phyloP scores from a whole-genome alignment of 2,113 vertebrate species.

The Ctenodactylus gundi region DNA sequence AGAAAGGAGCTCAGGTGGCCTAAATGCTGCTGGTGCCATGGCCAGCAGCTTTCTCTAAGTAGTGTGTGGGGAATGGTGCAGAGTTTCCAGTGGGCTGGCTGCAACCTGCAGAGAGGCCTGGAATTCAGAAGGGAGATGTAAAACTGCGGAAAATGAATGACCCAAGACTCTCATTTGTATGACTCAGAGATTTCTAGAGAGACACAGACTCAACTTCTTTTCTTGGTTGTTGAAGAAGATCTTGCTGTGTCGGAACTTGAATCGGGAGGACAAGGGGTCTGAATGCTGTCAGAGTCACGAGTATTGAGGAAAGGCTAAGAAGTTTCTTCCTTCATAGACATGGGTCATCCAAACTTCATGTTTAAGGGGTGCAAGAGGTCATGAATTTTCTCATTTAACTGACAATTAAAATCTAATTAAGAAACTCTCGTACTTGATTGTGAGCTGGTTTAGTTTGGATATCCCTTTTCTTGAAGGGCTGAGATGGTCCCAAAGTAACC shows the following conservation, averaged over 20 bases:
- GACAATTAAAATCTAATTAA: conserved; percentile 18
- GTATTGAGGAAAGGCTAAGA: background rate
- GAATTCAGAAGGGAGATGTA: background rate
- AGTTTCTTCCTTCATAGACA: background rate
- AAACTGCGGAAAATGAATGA: background rate
- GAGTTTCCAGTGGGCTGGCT: background rate
- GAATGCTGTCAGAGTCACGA: background rate
- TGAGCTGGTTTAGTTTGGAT: background rate
- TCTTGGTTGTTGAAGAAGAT: background rate
- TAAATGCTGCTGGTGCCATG: background rate
- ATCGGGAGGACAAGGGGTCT: background rate
- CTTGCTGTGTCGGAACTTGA: background rate
- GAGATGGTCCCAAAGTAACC: background rate
- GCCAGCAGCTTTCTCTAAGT: background rate
- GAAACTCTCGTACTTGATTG: background rate
- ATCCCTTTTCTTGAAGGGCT: background rate
- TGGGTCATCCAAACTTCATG: background rate
- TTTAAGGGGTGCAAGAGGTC: background rate
- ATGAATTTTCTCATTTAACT: conserved; percentile 7
- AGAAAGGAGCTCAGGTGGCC: background rate
- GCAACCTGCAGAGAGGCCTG: background rate
- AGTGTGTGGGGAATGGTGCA: background rate
- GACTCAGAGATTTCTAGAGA: background rate
- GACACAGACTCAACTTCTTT: background rate
- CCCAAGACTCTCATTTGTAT: background rate